A percentile compares a stretch with the other conserved stretches of the same genome.
Evolutionary conservation across 2,888 invertebrate genomes (phyloP).

Genomic region (Drosophila falleni): DNA sequence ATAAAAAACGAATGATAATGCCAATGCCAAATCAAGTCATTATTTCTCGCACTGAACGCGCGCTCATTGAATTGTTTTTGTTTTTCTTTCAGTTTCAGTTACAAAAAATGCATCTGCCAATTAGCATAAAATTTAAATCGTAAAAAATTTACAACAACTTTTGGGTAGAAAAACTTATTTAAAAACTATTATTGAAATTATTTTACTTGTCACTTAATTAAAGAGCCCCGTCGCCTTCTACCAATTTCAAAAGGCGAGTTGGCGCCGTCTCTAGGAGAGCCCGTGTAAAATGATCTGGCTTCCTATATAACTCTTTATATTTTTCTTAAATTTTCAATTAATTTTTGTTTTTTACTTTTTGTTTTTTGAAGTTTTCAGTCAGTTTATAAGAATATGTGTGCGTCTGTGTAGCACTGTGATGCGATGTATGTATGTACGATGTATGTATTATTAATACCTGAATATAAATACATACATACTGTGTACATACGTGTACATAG

Average conservation of each 20-base stretch:
- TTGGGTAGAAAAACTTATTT: slow-evolving; percentile 80
- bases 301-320: slow-evolving; percentile 17
- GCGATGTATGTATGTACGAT: slow-evolving; percentile 24
- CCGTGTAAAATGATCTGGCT: slow-evolving; percentile 64
- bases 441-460: slow-evolving; percentile 10
- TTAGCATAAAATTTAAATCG: slow-evolving; percentile 70
- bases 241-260: neutral
- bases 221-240: slow-evolving; percentile 11
- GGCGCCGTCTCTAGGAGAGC: slow-evolving; percentile 34
- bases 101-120: slow-evolving; percentile 73
- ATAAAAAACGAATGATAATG: slow-evolving; percentile 16
- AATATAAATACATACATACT: slow-evolving; percentile 1
- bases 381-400: slow-evolving; percentile 66
- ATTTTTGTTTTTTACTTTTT: slow-evolving; percentile 23
- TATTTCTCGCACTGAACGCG: slow-evolving; percentile 51
- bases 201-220: slow-evolving; percentile 61
- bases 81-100: slow-evolving; percentile 13
- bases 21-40: slow-evolving; percentile 37
- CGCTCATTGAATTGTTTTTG: slow-evolving; percentile 17
- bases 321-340: slow-evolving; percentile 18
- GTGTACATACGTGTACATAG: slow-evolving; percentile 7
- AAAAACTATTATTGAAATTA: slow-evolving; percentile 80
- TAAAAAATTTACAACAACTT: slow-evolving; percentile 78
- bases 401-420: slow-evolving; percentile 29
- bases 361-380: slow-evolving; percentile 73